Base-by-base conservation (phyloP, 2,797 vertebrate species). In the Pseudochromis fuscus region DNA sequence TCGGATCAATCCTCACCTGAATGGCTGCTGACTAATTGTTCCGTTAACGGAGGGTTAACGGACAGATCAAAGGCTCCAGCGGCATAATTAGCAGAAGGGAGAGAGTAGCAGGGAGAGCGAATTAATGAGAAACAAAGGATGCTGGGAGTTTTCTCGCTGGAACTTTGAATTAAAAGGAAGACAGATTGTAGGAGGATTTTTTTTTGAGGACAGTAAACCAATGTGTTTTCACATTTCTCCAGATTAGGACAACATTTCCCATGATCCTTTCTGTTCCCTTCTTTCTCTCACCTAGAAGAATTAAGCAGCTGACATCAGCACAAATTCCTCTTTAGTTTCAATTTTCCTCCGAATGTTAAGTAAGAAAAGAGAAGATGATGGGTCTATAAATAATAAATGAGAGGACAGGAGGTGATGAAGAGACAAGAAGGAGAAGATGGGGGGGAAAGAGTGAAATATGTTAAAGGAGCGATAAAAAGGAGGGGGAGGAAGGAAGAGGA, bases 1-100 rank as follows among this genome's bases (percentile, higher is more conserved):
- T 80, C 37, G 53, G 86, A 90, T 94, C 89, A 91, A 86, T 91
- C 82, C 89, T 92, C 90, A 93, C 91, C 91, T 93, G 91, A 91
- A 85, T 65, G 82, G 74, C 87, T 79, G 82, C 89, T 87, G 87
- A 90, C 91, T 92, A 94, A 94, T 92, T 92, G 91, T 90, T 91
- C 86, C 30, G 77, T 85, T 88, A 89, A 85, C 82, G 63, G 75
- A 60, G 67, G 74, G 81, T 81, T 92, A 92, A 89, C 89, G 81
- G 87, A 79, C 79, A 83, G 89, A 92, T 94, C 92, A 93, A 90
- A 94, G 88, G 78, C 87, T 85, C 74, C 70, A 4, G 16, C 27
- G 37, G 68, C 42, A 64, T 87, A 86, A 91, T 91, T 89, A 89
- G 85, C 82, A 61, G 73, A 81, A 49, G 75, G 53, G 49, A 64